Conservation (phyloP, 2,888 invertebrate genomes). For the Odontocolon sp. region DNA sequence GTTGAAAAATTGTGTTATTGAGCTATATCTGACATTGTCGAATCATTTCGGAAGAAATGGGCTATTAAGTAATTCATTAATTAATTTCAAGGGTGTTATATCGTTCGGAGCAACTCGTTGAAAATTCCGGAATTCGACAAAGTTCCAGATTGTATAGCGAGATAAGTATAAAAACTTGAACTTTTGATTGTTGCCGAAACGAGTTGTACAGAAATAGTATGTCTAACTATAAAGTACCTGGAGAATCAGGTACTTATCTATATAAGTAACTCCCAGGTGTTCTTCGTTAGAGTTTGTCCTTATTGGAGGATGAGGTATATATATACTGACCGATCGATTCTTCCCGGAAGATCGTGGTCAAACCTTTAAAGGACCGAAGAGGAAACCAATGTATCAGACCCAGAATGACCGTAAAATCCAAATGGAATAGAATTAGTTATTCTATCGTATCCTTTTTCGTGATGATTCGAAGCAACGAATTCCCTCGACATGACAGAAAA, state of each 20-base stretch:
- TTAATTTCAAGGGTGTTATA: too few relatives aligned
- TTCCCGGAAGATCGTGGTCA: neutral
- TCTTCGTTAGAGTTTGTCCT: neutral
- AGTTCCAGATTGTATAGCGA: too few relatives aligned
- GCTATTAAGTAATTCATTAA: too few relatives aligned
- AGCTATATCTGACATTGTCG: too few relatives aligned
- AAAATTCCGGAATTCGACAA: too few relatives aligned
- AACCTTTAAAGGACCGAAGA: constrained; percentile 2
- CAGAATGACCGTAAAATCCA: constrained; percentile 9
- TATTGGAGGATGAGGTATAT: constrained; percentile 2
- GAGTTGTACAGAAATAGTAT: neutral
- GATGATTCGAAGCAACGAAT: constrained; percentile 13
- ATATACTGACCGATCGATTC: neutral
- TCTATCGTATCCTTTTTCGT: neutral
- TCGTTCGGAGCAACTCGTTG: too few relatives aligned
- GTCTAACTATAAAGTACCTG: neutral
- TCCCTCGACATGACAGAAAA: neutral
- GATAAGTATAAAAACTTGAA: too few relatives aligned
- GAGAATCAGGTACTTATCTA: neutral
- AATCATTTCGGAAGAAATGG: too few relatives aligned
- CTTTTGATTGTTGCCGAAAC: too few relatives aligned
- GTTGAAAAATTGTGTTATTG: too few relatives aligned
- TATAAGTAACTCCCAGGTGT: neutral
- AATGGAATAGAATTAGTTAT: neutral
- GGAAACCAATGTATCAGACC: neutral